Percentiles rank a stretch among this genome's conserved stretches.
Conservation (phyloP, 2,888 invertebrate species). For the Drepana falcataria region DNA sequence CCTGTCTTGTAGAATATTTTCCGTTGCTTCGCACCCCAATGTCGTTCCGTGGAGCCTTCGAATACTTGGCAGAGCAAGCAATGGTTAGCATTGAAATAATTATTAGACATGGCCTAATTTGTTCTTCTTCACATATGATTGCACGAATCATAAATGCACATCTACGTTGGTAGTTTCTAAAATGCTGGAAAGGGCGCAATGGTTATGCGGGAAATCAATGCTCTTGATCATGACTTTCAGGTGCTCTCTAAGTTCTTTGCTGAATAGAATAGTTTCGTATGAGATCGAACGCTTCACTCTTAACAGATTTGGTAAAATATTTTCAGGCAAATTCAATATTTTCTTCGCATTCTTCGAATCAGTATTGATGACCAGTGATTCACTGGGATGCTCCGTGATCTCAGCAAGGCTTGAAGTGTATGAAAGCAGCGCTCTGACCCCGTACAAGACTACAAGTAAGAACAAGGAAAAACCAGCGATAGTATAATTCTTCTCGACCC, state of each 20-base stretch:
- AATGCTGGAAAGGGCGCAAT: slow-evolving; percentile 30
- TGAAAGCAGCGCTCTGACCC: slow-evolving; percentile 39
- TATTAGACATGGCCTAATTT: slow-evolving; percentile 16
- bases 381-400: slow-evolving; percentile 24
- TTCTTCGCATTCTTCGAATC: slow-evolving; percentile 14
- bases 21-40: slow-evolving; percentile 32
- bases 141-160: slow-evolving; percentile 8
- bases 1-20: slow-evolving; percentile 54
- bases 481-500: slow-evolving; percentile 56
- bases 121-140: too few species aligned
- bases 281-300: slow-evolving; percentile 56
- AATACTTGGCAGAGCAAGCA: slow-evolving; percentile 43
- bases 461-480: slow-evolving; percentile 64
- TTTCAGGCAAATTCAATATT: slow-evolving; percentile 16
- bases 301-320: slow-evolving; percentile 44
- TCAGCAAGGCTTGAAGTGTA: slow-evolving; percentile 45
- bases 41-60: slow-evolving; percentile 45
- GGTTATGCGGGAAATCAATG: slow-evolving; percentile 29
- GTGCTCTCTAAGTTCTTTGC: slow-evolving; percentile 51
- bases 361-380: slow-evolving; percentile 13
- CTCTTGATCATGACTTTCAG: slow-evolving; percentile 40
- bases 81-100: slow-evolving; percentile 26
- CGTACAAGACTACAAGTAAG: slow-evolving; percentile 50
- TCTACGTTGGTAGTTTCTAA: slow-evolving; percentile 22
- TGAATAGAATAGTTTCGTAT: slow-evolving; percentile 52